Evolutionary conservation across 2,113 vertebrate species (phyloP).

Genomic region (Rhinolophus sinicus): DNA sequence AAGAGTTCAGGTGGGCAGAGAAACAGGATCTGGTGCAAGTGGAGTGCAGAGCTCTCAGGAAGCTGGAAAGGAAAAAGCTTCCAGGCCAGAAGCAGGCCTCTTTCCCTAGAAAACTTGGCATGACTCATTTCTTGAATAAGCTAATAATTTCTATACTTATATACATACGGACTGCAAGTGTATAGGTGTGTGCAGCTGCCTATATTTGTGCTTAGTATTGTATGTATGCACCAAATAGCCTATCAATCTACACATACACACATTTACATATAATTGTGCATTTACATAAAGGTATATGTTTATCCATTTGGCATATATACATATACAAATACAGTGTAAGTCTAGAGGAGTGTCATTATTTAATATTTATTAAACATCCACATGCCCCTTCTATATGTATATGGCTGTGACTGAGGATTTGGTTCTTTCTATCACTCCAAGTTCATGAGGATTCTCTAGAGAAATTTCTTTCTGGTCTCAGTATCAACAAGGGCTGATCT

Average conservation of each 20-base stretch:
- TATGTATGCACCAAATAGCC: background rate
- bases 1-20: background rate
- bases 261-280: background rate
- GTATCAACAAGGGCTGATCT: background rate
- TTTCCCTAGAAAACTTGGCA: conserved; percentile 39
- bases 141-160: background rate
- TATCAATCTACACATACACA: background rate
- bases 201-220: background rate
- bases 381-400: background rate
- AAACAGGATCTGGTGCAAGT: background rate
- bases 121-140: background rate
- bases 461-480: background rate
- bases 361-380: background rate
- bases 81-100: background rate
- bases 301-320: background rate
- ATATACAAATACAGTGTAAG: background rate
- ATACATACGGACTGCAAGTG: background rate
- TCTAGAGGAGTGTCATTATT: background rate
- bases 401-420: background rate
- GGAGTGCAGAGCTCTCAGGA: background rate
- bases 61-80: background rate
- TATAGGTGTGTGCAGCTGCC: background rate
- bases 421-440: background rate
- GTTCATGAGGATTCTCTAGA: background rate
- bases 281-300: background rate